Evolutionary conservation across 2,113 vertebrate species (phyloP).

Genomic region (Neomonachus schauinslandi): DNA sequence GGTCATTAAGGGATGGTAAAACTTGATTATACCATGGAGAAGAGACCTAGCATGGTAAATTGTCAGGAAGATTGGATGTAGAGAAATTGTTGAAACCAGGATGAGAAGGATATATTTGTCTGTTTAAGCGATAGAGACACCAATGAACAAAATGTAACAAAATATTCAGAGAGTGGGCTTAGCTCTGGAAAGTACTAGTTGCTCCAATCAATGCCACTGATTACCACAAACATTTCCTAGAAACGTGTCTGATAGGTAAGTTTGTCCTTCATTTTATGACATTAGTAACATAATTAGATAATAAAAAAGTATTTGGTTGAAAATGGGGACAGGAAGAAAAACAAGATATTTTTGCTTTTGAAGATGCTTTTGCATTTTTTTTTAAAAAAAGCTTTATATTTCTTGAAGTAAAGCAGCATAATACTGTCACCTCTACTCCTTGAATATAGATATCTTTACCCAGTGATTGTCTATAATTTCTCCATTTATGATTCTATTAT

Average conservation of each 20-base stretch:
- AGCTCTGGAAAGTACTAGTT: neutral
- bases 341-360: slow-evolving; percentile 39
- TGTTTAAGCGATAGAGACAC: neutral
- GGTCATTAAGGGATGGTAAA: neutral
- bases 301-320: slow-evolving; percentile 7
- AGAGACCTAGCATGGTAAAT: neutral
- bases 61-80: neutral
- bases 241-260: neutral
- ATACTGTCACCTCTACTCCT: neutral
- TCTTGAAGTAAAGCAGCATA: slow-evolving; percentile 21
- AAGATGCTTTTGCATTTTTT: neutral
- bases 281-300: slow-evolving; percentile 31
- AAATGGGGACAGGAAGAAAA: slow-evolving; percentile 35
- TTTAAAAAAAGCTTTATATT: neutral
- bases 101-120: neutral
- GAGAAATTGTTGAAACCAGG: neutral
- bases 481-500: slow-evolving; percentile 16
- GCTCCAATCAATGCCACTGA: neutral
- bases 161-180: neutral
- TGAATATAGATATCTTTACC: neutral
- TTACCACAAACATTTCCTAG: neutral
- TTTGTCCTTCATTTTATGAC: slow-evolving; percentile 34
- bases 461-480: slow-evolving; percentile 27
- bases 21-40: neutral
- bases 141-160: neutral